Percentiles rank a stretch among this genome's conserved stretches.
phyloP scores from a whole-genome alignment of 2,113 vertebrate species.

The Gorsachius goisagi region DNA sequence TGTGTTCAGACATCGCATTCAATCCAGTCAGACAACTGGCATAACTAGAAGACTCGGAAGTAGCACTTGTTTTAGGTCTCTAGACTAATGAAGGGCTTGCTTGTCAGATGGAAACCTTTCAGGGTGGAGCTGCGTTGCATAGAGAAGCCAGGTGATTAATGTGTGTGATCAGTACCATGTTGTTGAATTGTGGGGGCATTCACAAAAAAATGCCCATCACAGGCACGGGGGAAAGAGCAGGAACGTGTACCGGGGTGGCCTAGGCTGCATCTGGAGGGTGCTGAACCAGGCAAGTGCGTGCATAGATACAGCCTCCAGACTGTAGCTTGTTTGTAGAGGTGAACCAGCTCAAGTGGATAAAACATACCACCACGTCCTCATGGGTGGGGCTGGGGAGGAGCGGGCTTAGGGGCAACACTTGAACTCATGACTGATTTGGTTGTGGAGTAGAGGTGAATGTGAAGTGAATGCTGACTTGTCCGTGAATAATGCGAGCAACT shows the following conservation, averaged over 20 bases:
- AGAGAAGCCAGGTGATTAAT: neutral
- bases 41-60: neutral
- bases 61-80: neutral
- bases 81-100: neutral
- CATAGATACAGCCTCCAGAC: neutral
- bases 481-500: fast-evolving
- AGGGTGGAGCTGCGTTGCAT: neutral
- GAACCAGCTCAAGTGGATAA: neutral
- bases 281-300: neutral
- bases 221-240: neutral
- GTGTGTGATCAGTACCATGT: neutral
- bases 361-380: fast-evolving
- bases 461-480: neutral
- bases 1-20: neutral
- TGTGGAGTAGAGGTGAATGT: neutral
- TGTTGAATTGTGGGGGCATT: neutral
- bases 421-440: neutral
- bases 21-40: neutral
- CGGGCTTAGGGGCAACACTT: neutral
- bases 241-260: fast-evolving
- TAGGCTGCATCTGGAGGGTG: neutral
- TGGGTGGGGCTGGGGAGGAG: neutral
- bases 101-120: neutral
- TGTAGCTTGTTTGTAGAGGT: fast-evolving
- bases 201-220: neutral